Evolutionary conservation across 92 coral and sea anemone species (phyloP).

Genomic region (Montipora capitata): DNA sequence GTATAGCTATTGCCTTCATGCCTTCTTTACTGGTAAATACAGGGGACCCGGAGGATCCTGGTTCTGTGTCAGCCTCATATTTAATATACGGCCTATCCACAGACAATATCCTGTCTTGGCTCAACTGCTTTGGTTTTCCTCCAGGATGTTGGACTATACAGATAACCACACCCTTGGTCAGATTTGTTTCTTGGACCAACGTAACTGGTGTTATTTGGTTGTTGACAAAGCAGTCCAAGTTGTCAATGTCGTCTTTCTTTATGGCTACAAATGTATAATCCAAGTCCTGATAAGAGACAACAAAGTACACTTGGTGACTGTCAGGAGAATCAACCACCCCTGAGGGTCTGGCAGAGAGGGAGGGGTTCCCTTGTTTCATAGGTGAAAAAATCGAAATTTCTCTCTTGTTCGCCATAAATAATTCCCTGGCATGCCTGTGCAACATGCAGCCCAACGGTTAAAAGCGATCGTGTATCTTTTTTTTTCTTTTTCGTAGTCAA

Average conservation of each 20-base stretch:
- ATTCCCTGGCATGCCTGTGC: too few species aligned
- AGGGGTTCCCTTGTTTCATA: too few species aligned
- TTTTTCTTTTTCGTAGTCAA: too few species aligned
- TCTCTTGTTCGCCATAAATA: too few species aligned
- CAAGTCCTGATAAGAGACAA: slow-evolving; percentile 55
- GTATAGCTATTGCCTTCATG: slow-evolving; percentile 77
- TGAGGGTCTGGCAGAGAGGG: too few species aligned
- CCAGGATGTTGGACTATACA: slow-evolving; percentile 87
- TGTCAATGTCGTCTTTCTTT: slow-evolving; percentile 70
- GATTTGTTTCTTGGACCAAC: slow-evolving; percentile 66
- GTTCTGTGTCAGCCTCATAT: slow-evolving; percentile 87
- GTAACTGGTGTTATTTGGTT: slow-evolving; percentile 72
- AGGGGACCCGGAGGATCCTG: slow-evolving; percentile 92
- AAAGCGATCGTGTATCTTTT: too few species aligned
- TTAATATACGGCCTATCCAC: slow-evolving; percentile 78
- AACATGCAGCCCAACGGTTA: too few species aligned
- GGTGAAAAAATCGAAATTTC: too few species aligned
- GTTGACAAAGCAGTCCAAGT: slow-evolving; percentile 32
- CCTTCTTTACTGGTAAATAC: slow-evolving; percentile 58
- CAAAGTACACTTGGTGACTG: background rate
- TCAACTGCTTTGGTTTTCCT: slow-evolving; percentile 85
- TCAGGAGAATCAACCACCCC: background rate
- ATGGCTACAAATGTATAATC: slow-evolving; percentile 90
- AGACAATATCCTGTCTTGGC: slow-evolving; percentile 68
- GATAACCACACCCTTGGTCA: slow-evolving; percentile 68